These are phyloP conservation scores for Linnaemya tessellans DNA, from an alignment of 2,888 invertebrate genomes.

Conservation along the genomic window DNA sequence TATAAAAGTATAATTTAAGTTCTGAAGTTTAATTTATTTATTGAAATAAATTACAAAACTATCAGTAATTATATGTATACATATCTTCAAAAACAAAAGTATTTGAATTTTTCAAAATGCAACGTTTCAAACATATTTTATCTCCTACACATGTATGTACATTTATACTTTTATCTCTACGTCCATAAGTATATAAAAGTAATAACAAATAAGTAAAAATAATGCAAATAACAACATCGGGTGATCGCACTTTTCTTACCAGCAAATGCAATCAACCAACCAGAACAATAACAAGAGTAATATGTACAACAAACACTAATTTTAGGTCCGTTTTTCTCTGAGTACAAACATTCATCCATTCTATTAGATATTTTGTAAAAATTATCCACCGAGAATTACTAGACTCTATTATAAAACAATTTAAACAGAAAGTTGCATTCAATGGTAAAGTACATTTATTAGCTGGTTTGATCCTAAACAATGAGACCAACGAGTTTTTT, in stretches of 20 bases:
- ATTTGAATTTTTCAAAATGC: neutral
- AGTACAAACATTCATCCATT: constrained; percentile 11
- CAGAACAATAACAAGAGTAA: constrained; percentile 69
- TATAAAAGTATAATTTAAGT: no score
- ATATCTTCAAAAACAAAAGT: neutral
- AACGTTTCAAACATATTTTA: constrained; percentile 72
- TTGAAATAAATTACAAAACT: neutral
- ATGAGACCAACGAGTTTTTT: constrained; percentile 1
- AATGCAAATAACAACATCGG: constrained; percentile 62
- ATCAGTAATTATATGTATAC: no score
- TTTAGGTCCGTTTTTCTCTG: neutral
- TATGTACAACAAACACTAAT: constrained; percentile 20
- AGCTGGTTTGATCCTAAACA: neutral
- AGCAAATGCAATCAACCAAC: constrained; percentile 71
- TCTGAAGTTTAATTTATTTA: neutral
- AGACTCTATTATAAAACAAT: constrained; percentile 26
- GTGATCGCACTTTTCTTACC: constrained; percentile 73
- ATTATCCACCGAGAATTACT: neutral
- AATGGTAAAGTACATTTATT: constrained; percentile 54
- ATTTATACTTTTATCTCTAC: neutral
- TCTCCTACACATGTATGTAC: constrained; percentile 1
- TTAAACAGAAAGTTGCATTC: constrained; percentile 57
- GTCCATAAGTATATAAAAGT: neutral
- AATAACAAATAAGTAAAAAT: constrained; percentile 13
- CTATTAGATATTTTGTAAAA: neutral